phyloP scores from a whole-genome alignment of 2,113 vertebrate species.

The Seriola aureovittata region DNA sequence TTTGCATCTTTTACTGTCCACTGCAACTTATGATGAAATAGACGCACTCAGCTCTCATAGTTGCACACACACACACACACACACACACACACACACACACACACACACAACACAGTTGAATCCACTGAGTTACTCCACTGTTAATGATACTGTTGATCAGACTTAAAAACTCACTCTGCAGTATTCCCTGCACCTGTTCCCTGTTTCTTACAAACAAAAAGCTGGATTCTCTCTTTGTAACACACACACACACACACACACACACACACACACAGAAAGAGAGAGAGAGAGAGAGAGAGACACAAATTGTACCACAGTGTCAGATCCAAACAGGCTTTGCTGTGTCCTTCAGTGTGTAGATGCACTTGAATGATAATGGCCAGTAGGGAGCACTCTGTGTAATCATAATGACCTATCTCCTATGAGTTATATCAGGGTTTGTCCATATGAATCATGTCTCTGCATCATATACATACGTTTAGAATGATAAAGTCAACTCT shows the following conservation, averaged over 20 bases:
- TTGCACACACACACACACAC: background rate
- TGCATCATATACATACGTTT: conserved; percentile 68
- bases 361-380: conserved; percentile 81
- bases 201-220: conserved; percentile 17
- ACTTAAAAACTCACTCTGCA: conserved; percentile 24
- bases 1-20: conserved; percentile 80
- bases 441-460: conserved; percentile 66
- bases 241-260: conserved; percentile 26
- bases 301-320: conserved; percentile 57
- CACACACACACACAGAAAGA: conserved; percentile 21
- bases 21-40: conserved; percentile 68
- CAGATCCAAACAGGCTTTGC: conserved; percentile 63
- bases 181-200: conserved; percentile 45
- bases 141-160: conserved; percentile 50
- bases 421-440: conserved; percentile 69
- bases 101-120: background rate
- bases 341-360: conserved; percentile 77
- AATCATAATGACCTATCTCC: conserved; percentile 73
- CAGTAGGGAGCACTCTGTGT: conserved; percentile 74
- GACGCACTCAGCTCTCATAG: conserved; percentile 18
- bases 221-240: conserved; percentile 25
- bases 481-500: conserved; percentile 52
- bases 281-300: conserved; percentile 10
- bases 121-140: conserved; percentile 20
- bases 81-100: conserved; percentile 6